Evolutionary conservation across 2,888 invertebrate species (phyloP).

Genomic region (Ormyrus pomaceus): DNA sequence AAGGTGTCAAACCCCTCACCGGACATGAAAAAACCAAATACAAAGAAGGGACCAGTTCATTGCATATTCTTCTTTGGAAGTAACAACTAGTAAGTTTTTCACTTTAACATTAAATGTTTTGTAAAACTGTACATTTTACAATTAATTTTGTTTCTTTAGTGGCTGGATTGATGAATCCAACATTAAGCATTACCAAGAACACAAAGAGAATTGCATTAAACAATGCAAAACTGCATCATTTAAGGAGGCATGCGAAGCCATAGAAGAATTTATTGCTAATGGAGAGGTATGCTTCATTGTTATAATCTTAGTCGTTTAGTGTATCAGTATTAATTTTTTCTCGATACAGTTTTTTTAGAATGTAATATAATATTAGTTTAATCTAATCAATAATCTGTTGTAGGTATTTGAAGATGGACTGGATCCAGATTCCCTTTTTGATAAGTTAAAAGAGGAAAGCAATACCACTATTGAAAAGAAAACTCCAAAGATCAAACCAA

Average conservation of each 20-base stretch:
- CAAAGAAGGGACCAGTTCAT: constrained; percentile 84
- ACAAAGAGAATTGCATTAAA: constrained; percentile 86
- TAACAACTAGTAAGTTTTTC: constrained; percentile 92
- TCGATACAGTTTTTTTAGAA: too few relatives aligned
- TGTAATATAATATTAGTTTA: too few relatives aligned
- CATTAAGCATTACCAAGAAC: constrained; percentile 88
- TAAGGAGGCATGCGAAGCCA: constrained; percentile 87
- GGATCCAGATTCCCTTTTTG: constrained; percentile 83
- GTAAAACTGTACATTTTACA: constrained; percentile 35
- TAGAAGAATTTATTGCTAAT: constrained; percentile 86
- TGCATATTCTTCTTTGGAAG: constrained; percentile 97
- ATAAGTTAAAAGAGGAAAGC: constrained; percentile 81
- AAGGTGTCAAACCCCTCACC: constrained; percentile 89
- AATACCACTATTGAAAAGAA: constrained; percentile 71
- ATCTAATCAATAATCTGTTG: constrained; percentile 26
- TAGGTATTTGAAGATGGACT: constrained; percentile 78
- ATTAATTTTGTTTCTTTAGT: constrained; percentile 75
- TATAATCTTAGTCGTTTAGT: neutral
- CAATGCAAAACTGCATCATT: constrained; percentile 85
- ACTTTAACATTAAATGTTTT: constrained; percentile 25
- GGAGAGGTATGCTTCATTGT: constrained; percentile 78
- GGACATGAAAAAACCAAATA: constrained; percentile 84
- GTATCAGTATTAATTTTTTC: neutral
- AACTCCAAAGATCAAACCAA: constrained; percentile 73
- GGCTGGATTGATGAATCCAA: constrained; percentile 93